Percentiles rank a stretch among this genome's conserved stretches.
Conservation (phyloP, 2,113 vertebrate genomes). For the Eurypyga helias region DNA sequence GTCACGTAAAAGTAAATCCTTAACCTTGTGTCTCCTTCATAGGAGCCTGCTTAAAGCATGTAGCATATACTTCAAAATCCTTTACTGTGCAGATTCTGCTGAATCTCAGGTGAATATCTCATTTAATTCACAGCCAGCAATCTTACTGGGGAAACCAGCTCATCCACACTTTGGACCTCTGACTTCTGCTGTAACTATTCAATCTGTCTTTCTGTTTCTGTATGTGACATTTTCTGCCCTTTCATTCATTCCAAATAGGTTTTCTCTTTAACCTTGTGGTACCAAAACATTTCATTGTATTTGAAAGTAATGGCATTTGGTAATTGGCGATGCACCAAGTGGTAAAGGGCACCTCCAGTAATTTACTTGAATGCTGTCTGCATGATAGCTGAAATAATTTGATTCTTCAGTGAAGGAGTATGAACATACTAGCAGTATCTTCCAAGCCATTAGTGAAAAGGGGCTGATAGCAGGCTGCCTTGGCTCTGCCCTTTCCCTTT, state of each 20-base stretch:
- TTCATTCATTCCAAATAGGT: constrained; percentile 17
- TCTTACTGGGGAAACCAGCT: background rate
- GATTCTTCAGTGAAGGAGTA: background rate
- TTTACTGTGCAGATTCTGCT: background rate
- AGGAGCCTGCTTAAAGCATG: background rate
- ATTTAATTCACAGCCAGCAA: background rate
- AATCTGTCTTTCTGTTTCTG: constrained; percentile 2
- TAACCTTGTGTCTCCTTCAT: background rate
- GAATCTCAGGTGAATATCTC: background rate
- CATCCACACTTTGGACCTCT: background rate
- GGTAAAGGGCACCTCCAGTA: constrained; percentile 13
- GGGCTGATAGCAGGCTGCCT: background rate
- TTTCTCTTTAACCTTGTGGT: constrained; percentile 45
- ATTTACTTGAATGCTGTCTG: background rate
- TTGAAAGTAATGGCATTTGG: constrained; percentile 9
- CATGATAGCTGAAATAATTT: constrained; percentile 12
- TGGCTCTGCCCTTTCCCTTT: background rate
- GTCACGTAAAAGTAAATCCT: background rate
- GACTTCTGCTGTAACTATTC: constrained; percentile 4
- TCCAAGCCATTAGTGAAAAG: background rate
- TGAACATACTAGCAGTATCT: background rate
- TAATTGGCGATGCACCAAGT: background rate
- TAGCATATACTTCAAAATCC: background rate
- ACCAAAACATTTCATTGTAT: constrained; percentile 25
- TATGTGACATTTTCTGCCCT: constrained; percentile 34